Base-by-base conservation (phyloP, 2,113 vertebrate genomes). In the Mellivora capensis region DNA sequence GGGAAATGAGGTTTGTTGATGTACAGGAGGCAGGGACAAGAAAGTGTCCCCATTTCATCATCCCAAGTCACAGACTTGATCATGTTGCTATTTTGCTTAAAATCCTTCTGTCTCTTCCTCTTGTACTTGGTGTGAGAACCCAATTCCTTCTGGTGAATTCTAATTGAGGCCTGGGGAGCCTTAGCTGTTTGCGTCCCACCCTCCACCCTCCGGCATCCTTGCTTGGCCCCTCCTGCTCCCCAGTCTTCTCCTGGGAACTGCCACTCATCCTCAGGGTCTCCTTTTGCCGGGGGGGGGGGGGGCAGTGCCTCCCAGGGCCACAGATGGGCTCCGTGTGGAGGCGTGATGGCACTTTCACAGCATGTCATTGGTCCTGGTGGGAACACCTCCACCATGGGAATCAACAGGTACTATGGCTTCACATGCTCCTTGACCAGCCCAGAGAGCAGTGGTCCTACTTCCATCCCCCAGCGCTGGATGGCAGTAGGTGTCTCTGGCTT, bases 171-270 rank as follows among this genome's bases (percentile, higher is more conserved):
- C 54, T 49, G 1, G 1, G 17, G 34, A 34, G 7, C 29, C 2
- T 67, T 62, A 9, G 39, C 23, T 12, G 0, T 27, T 8, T 7
- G 1, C 4, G 1, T 25, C 39, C 3, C 6, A 9, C 47, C 6
- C 1, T 4, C 62, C 0, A 2, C 2, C 7, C 12, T 0, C 42
- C 4, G 12, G 2, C 23, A 1, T 23, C 27, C 37, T 59, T 5
- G 2, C 0, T 27, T 1, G 4, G 17, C 34, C 39, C 69, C 39
- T 47, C 12, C 13, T n/a, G 14, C 0, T 42, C 59, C 18, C 54
- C 31, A 23, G 15, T 62, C n/a, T 67, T 64, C 54, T 44, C n/a
- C 72, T 27, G 72, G 72, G 20, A 29, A 6, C 5, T 34, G 57
- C 82, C 9, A n/a, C 77, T 62, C 64, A 14, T 17, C 21, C 4